Evolutionary conservation across 1,140 invertebrate genomes (phyloP).

Genomic region (Drosophila miranda): DNA sequence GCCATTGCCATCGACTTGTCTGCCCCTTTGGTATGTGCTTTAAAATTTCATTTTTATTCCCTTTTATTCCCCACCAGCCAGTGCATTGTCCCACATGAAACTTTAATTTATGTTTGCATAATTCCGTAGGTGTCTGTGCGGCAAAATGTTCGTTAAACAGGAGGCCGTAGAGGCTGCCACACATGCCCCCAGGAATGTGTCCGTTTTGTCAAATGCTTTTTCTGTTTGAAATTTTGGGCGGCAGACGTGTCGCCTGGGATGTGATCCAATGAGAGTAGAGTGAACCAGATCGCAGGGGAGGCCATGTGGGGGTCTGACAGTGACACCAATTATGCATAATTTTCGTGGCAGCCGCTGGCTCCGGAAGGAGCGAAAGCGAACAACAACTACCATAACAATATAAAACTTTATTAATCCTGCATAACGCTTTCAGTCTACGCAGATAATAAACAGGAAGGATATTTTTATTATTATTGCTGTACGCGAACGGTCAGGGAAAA

Average conservation of each 20-base stretch:
- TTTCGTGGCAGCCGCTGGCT: constrained; percentile 47
- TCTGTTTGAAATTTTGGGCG: constrained; percentile 32
- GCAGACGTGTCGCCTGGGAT: background rate
- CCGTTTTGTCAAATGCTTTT: constrained; percentile 8
- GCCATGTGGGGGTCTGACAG: constrained; percentile 15
- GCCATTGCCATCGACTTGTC: constrained; percentile 41
- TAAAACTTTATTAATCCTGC: constrained; percentile 63
- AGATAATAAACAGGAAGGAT: constrained; percentile 45
- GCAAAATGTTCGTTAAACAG: constrained; percentile 42
- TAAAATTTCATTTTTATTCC: constrained; percentile 47
- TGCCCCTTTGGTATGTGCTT: constrained; percentile 41
- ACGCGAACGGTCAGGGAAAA: constrained; percentile 8
- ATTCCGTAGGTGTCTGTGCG: constrained; percentile 28
- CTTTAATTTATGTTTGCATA: constrained; percentile 44
- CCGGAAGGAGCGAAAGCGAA: constrained; percentile 11
- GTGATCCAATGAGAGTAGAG: constrained; percentile 11
- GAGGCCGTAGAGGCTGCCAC: too few species aligned
- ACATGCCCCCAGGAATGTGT: constrained; percentile 32
- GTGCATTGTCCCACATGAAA: constrained; percentile 33
- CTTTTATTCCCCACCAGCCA: background rate
- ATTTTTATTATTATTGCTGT: constrained; percentile 26
- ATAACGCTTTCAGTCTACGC: constrained; percentile 36
- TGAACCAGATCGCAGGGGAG: background rate
- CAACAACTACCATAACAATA: constrained; percentile 6
- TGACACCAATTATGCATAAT: constrained; percentile 75